Evolutionary conservation across 2,113 vertebrate species (phyloP), one percentile per base, ranked within the genome.

Genomic region (Petromus typicus): DNA sequence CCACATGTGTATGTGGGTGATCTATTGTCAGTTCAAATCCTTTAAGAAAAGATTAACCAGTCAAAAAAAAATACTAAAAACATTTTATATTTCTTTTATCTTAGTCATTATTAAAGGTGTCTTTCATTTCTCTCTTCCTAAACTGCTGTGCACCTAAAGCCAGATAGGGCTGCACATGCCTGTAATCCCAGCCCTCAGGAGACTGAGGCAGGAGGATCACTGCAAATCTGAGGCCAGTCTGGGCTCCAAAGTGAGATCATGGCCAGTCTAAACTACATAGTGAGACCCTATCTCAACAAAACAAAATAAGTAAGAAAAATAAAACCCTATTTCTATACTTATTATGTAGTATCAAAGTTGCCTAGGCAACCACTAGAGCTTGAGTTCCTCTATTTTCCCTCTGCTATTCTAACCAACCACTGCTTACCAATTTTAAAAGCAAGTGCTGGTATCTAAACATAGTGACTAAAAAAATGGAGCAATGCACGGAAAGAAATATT

Each of bases 11-110:
- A 80, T 99, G 99, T 40, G 99, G 99, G 95, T 99, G 99, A 98
- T 99, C 99, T 34, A 99, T 99, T 71, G 99, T 99, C 98, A 99
- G 99, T 97, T 99, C 99, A 97, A 99, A 99, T 11, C 99, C 99
- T 99, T 98, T 9, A 98, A 98, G 80, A 96, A 86, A 89, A 94
- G 86, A 94, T 82, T 32, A 80, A 69, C 71, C 66, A 64, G 89
- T 97, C 93, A 97, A 96, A 92, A 95, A 69, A 69, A 27, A 30
- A 91, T 81, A 97, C 3, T 92, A 5, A 40, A 92, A 27, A 71
- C 7, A 93, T 57, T 97, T 97, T 84, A 83, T 54, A 94, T 30
- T 69, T 89, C 40, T 94, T 84, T 90, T 73, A 71, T 86, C 43
- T 85, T 37, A 89, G 45, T 81, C 66, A 89, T 78, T 51, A 91